Evolutionary conservation across 1,140 invertebrate genomes (phyloP).

Genomic region (Epicauta chinensis): DNA sequence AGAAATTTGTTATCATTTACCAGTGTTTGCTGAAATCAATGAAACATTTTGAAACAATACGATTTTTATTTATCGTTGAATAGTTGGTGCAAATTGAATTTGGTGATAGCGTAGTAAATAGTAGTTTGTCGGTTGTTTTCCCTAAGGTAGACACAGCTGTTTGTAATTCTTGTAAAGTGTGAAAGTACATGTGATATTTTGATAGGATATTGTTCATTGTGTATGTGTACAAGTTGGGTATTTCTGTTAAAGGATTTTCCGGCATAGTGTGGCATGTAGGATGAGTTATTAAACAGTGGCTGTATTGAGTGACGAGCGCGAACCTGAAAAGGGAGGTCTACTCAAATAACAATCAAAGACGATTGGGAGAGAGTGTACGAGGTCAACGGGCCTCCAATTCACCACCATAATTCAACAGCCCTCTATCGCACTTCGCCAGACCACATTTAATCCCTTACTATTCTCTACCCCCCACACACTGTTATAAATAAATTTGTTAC

Average conservation of each 20-base stretch:
- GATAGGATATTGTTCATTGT: too few relatives aligned
- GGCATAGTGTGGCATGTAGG: background rate
- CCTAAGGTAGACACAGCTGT: too few relatives aligned
- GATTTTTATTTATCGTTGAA: too few relatives aligned
- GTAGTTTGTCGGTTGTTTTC: too few relatives aligned
- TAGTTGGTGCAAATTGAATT: too few relatives aligned
- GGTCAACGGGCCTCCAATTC: slow-evolving; percentile 25
- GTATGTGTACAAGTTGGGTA: slow-evolving; percentile 1
- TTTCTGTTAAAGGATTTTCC: background rate
- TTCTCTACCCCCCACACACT: slow-evolving; percentile 16
- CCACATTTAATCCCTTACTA: slow-evolving; percentile 28
- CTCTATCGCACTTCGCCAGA: slow-evolving; percentile 30
- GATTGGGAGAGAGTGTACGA: slow-evolving; percentile 20
- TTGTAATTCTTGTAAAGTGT: too few relatives aligned
- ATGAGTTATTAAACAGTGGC: slow-evolving; percentile 31
- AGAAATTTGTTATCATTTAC: too few relatives aligned
- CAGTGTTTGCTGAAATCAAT: too few relatives aligned
- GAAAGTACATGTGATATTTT: too few relatives aligned
- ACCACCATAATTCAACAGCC: slow-evolving; percentile 26
- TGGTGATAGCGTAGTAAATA: too few relatives aligned
- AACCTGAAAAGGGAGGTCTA: slow-evolving; percentile 20
- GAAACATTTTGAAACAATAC: too few relatives aligned
- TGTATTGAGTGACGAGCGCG: slow-evolving; percentile 26
- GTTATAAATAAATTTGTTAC: slow-evolving; percentile 36
- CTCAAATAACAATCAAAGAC: slow-evolving; percentile 33